Base-by-base conservation (phyloP, 2,888 invertebrate species). In the Drosophila maculinotata region DNA sequence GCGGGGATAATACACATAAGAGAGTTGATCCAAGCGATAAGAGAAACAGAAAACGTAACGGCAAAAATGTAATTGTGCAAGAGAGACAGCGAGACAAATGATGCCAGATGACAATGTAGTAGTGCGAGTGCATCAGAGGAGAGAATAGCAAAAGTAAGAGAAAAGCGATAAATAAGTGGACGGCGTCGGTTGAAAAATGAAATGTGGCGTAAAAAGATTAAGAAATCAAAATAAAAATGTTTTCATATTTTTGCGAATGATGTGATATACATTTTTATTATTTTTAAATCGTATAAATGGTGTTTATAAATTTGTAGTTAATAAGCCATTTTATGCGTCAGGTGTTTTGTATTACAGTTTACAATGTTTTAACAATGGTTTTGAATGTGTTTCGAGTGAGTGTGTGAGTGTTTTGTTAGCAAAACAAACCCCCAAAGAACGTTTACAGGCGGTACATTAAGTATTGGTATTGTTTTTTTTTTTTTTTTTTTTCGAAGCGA, bases 381-480 rank as follows among this genome's bases (percentile, higher is more conserved):
- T 59, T 72, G 3, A 41, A 52, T 53, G 49, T 59, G 36, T 66
- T 62, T 25, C 45, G 35, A 41, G 54, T 62, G 49, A 67, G 52
- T 71, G 38, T 66, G 48, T 66, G 47, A 64, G 57, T 72, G 66
- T 85, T 79, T 84, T 74, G 88, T 88, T 89, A 79, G 87, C 85
- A 81, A 84, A 87, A 76, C 76, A 90, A 79, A 88, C 90, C 91
- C 90, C 90, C 90, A 79, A 82, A 72, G 60, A 68, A 87, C 76
- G 82, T 78, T 84, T 78, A 90, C 88, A 90, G 90, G 90, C 90
- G 87, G 42, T 89, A 90, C 84, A 87, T 84, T 76, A 64, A 74
- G 52, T 74, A 85, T 82, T 58, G 53, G 41, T 47, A 39, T 54
- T 65, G 41, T 57, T 59, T 68, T 62, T 71, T 57, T 30, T 44